These are phyloP conservation scores for Eudemis profundana DNA, from an alignment of 2,888 invertebrate genomes.

Conservation along the genomic window DNA sequence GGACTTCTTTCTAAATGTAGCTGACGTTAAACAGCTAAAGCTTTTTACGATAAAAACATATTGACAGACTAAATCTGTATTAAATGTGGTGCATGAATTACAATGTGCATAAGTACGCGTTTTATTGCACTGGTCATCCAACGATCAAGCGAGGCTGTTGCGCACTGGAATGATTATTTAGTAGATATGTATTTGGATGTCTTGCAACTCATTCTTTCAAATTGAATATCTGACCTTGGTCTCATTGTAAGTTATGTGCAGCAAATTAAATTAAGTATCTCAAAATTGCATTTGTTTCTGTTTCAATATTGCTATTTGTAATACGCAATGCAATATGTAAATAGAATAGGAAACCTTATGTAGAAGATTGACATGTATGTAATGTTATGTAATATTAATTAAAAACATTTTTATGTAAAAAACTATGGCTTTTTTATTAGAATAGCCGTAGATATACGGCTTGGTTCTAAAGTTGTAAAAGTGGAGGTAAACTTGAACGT, in stretches of 20 bases:
- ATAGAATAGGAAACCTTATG: neutral
- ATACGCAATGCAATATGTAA: too few relatives aligned
- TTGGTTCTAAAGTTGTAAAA: constrained; percentile 19
- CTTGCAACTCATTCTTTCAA: constrained; percentile 60
- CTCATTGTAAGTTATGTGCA: constrained; percentile 52
- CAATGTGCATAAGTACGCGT: neutral
- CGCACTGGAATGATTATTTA: constrained; percentile 19
- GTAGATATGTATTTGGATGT: constrained; percentile 49
- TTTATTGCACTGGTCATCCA: constrained; percentile 7
- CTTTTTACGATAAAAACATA: too few relatives aligned
- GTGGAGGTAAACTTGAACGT: constrained; percentile 52
- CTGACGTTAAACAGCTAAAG: too few relatives aligned
- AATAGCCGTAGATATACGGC: neutral
- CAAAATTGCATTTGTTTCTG: neutral
- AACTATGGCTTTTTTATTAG: constrained; percentile 1
- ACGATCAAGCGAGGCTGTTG: neutral
- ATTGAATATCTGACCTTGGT: constrained; percentile 62
- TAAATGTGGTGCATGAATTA: neutral
- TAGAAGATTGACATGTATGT: neutral
- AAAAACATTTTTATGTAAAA: neutral
- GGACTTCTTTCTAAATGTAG: too few relatives aligned
- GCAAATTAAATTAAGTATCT: constrained; percentile 55
- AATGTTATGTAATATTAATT: neutral
- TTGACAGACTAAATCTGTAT: neutral
- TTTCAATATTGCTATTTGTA: neutral